Evolutionary conservation across 2,888 invertebrate genomes (phyloP).

Genomic region (Cyclophora punctaria): DNA sequence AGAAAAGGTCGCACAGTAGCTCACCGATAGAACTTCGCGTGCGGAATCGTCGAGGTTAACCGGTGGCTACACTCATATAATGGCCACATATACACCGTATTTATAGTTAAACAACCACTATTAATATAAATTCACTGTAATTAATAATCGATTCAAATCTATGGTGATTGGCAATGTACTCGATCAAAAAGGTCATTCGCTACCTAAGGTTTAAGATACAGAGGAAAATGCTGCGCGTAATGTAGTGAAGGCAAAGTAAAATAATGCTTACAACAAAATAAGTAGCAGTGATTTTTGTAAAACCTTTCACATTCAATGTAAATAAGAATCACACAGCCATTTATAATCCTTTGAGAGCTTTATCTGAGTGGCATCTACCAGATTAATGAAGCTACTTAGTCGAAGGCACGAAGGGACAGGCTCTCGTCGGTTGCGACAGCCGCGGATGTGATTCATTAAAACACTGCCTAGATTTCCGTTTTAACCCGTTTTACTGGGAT

Average conservation of each 20-base stretch:
- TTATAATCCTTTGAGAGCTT: conserved; percentile 13
- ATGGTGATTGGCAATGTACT: not conserved
- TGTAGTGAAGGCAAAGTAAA: no score
- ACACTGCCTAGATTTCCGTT: conserved; percentile 61
- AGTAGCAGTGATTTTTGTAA: no score
- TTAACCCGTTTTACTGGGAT: conserved; percentile 51
- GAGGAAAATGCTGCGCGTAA: no score
- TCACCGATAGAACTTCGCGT: conserved; percentile 34
- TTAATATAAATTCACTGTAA: not conserved
- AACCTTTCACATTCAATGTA: no score
- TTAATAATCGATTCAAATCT: conserved; percentile 3
- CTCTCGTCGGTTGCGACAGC: conserved; percentile 38
- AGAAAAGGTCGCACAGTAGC: conserved; percentile 45
- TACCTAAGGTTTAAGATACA: no score
- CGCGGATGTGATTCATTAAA: conserved; percentile 65
- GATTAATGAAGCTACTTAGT: conserved; percentile 35
- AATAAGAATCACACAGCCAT: not conserved
- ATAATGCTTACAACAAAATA: no score
- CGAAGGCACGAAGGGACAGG: conserved; percentile 27
- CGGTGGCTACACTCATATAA: conserved; percentile 1
- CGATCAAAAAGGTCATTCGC: no score
- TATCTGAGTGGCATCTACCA: conserved; percentile 21
- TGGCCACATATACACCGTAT: not conserved
- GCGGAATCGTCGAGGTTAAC: conserved; percentile 26
- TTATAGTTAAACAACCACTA: not conserved